These are phyloP conservation scores for Oncorhynchus kisutch DNA, from an alignment of 2,113 vertebrate species.

Conservation along the genomic window DNA sequence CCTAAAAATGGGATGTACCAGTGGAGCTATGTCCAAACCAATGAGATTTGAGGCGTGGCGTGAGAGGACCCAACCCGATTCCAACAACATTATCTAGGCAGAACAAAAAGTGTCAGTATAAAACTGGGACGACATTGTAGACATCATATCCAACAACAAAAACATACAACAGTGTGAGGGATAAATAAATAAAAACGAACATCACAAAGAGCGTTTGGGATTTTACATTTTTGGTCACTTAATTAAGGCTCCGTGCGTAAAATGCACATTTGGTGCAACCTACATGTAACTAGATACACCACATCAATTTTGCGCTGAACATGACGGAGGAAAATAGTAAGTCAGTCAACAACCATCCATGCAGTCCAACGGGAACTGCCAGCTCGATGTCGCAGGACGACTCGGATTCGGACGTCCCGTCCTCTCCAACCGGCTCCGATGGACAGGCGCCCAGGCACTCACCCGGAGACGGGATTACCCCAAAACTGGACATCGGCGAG, in stretches of 20 bases:
- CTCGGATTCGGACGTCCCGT: constrained; percentile 72
- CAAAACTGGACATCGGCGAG: constrained; percentile 36
- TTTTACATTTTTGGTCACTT: constrained; percentile 1
- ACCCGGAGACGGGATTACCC: constrained; percentile 40
- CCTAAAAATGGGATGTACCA: neutral
- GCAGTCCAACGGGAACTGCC: constrained; percentile 77
- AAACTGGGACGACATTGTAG: neutral
- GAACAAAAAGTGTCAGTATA: neutral
- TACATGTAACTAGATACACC: neutral
- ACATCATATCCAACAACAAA: neutral
- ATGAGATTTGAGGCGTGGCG: neutral
- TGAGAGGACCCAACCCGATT: neutral
- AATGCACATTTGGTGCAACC: constrained; percentile 28
- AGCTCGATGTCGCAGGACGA: constrained; percentile 73
- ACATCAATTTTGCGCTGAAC: constrained; percentile 23
- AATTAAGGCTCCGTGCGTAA: constrained; percentile 19
- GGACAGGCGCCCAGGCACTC: constrained; percentile 15
- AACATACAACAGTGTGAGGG: neutral
- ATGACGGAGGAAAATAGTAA: constrained; percentile 79
- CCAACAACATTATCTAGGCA: neutral
- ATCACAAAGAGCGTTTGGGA: neutral
- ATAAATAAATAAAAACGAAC: neutral
- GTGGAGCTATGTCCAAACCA: neutral
- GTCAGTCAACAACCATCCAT: constrained; percentile 62
- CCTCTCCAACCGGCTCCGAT: constrained; percentile 75